Percentiles rank a stretch among this genome's conserved stretches.
phyloP scores from a whole-genome alignment of 1,140 invertebrate species.

The Drosophila cardini region DNA sequence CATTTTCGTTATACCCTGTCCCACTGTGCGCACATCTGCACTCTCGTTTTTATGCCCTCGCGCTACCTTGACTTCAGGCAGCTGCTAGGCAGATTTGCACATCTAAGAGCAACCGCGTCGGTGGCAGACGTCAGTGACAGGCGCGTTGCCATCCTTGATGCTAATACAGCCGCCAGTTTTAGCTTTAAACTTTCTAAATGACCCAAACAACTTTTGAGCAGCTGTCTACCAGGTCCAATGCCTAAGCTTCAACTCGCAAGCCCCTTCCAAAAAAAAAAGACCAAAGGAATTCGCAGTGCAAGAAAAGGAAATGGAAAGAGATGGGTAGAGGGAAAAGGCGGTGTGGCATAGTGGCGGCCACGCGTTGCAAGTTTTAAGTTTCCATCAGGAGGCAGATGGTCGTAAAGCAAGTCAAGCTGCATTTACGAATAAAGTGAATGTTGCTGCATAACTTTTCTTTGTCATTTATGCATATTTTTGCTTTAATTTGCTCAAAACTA shows the following conservation, averaged over 20 bases:
- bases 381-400: constrained; percentile 47
- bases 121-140: constrained; percentile 38
- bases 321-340: neutral
- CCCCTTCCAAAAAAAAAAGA: neutral
- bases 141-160: constrained; percentile 37
- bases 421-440: constrained; percentile 41
- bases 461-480: constrained; percentile 73
- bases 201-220: constrained; percentile 78
- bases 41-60: constrained; percentile 22
- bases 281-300: neutral
- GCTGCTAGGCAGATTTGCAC: constrained; percentile 61
- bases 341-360: neutral
- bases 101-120: constrained; percentile 46
- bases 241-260: neutral
- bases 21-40: constrained; percentile 16
- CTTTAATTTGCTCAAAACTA: constrained; percentile 71
- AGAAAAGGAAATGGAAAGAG: neutral
- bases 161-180: constrained; percentile 59
- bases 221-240: constrained; percentile 54
- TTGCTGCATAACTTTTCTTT: constrained; percentile 51
- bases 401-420: constrained; percentile 41
- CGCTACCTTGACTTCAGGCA: constrained; percentile 44
- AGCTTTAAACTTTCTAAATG: constrained; percentile 78
- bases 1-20: neutral
- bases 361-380: constrained; percentile 60